Evolutionary conservation across 1,140 invertebrate genomes (phyloP).

Genomic region (Dinoponera quadriceps): DNA sequence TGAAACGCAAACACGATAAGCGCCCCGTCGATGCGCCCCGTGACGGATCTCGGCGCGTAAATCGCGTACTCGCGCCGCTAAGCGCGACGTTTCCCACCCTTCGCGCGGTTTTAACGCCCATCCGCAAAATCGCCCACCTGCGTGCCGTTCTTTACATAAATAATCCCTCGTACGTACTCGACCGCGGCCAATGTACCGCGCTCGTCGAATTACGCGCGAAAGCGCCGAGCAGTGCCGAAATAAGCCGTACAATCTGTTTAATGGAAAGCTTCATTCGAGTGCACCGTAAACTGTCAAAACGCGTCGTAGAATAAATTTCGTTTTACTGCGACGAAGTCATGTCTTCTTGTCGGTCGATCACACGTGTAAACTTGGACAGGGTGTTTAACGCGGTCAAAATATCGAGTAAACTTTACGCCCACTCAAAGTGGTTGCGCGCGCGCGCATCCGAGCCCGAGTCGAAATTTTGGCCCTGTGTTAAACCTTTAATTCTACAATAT

Average conservation of each 20-base stretch:
- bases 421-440: too few relatives aligned
- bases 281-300: conserved; percentile 25
- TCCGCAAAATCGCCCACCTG: not conserved
- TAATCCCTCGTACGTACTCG: conserved; percentile 17
- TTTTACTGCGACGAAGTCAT: not conserved
- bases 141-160: conserved; percentile 37
- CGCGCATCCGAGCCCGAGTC: too few relatives aligned
- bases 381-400: not conserved
- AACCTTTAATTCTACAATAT: too few relatives aligned
- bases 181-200: not conserved
- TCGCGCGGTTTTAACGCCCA: conserved; percentile 13
- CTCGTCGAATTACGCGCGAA: not conserved
- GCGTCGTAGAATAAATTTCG: conserved; percentile 22
- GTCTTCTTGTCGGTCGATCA: not conserved
- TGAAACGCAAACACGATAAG: conserved; percentile 61
- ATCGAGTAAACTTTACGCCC: not conserved
- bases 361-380: not conserved
- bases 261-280: conserved; percentile 6
- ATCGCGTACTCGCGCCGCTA: conserved; percentile 24
- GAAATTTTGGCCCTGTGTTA: too few relatives aligned
- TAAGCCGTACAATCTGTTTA: conserved; percentile 14
- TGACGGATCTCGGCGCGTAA: conserved; percentile 42
- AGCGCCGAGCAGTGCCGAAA: not conserved
- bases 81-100: conserved; percentile 15
- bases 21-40: conserved; percentile 46